Base-by-base conservation (phyloP, 1,140 invertebrate species). In the Drosophila ananassae region DNA sequence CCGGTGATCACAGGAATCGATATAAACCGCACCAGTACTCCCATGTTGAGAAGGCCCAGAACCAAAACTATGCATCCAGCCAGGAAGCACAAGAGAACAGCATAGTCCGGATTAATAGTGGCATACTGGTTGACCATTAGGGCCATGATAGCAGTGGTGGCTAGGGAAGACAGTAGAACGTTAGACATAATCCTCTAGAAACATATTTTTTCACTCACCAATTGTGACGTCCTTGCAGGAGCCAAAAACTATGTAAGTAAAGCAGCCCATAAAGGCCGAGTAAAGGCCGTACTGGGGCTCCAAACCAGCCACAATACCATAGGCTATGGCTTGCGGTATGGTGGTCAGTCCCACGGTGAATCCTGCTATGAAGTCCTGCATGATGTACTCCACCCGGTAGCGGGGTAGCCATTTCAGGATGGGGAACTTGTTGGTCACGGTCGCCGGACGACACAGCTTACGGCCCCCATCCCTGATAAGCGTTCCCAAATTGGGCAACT, bases 21-120 rank as follows among this genome's bases (percentile, higher is more conserved):
- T 77, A 98, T 98, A 85, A 98, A 98, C 73, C 98, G 96, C 34
- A 98, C 95, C 34, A 98, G 87, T 90, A 98, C 98, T 55, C 97
- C 97, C 90, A 98, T 93, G 83, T 97, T 95, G 22, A 98, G 92
- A 44, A 98, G 75, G 1, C 97, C 97, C 83, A 97, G 94, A 1
- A 95, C 9, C 2, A 97, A 92, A 62, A 96, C 95, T 7, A 98
- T 93, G 66, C 94, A 92, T 12, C 98, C 98, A 39, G 95, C 94
- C 9, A 98, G 84, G 77, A 98, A 97, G 24, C 95, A 94, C 1
- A 97, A 92, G 1, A 98, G 91, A 10, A 98, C 94, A 1, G 97
- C 97, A 79, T 97, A 96, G 68, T 96, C 95, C 2, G 94, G 78
- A 53, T 94, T 95, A 1, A 93, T 93, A 0, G 81, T 53, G 2